A percentile compares a stretch with the other conserved stretches of the same genome.
Evolutionary conservation across 1,140 invertebrate species (phyloP).

Genomic region (Micrasema minimum): DNA sequence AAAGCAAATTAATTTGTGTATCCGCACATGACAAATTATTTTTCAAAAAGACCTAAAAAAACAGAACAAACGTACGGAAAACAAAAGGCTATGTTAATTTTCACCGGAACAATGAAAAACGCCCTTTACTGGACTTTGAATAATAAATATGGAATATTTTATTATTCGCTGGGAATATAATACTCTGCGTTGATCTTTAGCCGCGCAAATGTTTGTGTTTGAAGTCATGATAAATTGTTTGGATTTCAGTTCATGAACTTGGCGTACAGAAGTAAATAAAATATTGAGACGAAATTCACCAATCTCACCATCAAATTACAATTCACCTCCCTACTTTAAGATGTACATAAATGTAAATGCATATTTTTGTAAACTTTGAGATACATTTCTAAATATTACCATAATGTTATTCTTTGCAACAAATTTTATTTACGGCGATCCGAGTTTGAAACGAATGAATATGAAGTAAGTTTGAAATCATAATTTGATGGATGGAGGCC

Average conservation of each 20-base stretch:
- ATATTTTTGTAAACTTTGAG: too few species aligned
- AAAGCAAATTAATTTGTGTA: conserved; percentile 28
- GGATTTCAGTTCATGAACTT: too few species aligned
- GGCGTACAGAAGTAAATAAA: too few species aligned
- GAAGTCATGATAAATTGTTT: too few species aligned
- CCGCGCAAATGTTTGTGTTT: neutral
- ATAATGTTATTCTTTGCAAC: too few species aligned
- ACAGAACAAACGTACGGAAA: too few species aligned
- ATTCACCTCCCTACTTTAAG: too few species aligned
- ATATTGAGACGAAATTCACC: too few species aligned
- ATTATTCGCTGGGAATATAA: neutral
- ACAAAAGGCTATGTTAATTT: conserved; percentile 34
- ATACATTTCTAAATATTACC: too few species aligned
- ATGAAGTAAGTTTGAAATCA: conserved; percentile 20
- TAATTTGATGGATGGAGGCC: conserved; percentile 33
- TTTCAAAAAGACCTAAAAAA: conserved; percentile 27
- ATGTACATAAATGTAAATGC: too few species aligned
- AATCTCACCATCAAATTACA: too few species aligned
- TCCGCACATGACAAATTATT: conserved; percentile 32
- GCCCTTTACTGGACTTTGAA: neutral
- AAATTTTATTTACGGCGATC: neutral
- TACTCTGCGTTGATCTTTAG: neutral
- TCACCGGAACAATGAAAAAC: conserved; percentile 8
- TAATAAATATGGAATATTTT: too few species aligned
- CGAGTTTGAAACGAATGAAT: neutral